Percentiles rank a stretch among this genome's conserved stretches.
Conservation (phyloP, 2,888 invertebrate genomes). For the Bimastos eiseni region DNA sequence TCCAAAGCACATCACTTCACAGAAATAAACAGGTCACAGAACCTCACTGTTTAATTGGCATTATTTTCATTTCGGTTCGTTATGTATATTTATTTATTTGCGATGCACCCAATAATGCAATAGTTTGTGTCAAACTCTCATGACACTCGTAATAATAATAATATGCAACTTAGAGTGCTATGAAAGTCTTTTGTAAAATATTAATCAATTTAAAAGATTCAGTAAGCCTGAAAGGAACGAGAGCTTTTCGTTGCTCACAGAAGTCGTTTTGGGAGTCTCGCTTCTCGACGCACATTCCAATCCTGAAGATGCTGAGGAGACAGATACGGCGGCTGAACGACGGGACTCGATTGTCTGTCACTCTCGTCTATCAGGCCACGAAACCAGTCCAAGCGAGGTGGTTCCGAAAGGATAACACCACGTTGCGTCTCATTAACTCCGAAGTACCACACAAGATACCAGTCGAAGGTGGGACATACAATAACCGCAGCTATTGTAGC, state of each 20-base stretch:
- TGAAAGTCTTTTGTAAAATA: no score
- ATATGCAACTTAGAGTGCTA: no score
- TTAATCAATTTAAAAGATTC: no score
- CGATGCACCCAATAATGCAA: no score
- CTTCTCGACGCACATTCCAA: background rate
- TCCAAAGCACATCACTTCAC: no score
- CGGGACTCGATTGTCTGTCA: background rate
- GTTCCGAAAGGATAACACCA: background rate
- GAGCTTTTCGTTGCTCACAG: background rate
- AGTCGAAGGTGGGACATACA: background rate
- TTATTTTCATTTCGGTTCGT: no score
- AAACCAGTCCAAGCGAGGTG: background rate
- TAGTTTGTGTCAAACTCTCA: no score
- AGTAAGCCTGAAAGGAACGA: background rate
- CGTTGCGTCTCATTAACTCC: background rate
- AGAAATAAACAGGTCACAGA: no score
- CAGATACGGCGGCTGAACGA: background rate
- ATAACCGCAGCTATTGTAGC: no score
- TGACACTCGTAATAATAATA: no score
- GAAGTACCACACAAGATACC: background rate
- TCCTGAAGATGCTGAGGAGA: background rate
- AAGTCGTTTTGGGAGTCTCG: conserved; percentile 1
- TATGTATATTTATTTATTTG: no score
- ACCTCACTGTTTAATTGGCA: no score
- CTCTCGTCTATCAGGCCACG: conserved; percentile 10